Conservation (phyloP, 2,113 vertebrate species). For the Chionomys nivalis region DNA sequence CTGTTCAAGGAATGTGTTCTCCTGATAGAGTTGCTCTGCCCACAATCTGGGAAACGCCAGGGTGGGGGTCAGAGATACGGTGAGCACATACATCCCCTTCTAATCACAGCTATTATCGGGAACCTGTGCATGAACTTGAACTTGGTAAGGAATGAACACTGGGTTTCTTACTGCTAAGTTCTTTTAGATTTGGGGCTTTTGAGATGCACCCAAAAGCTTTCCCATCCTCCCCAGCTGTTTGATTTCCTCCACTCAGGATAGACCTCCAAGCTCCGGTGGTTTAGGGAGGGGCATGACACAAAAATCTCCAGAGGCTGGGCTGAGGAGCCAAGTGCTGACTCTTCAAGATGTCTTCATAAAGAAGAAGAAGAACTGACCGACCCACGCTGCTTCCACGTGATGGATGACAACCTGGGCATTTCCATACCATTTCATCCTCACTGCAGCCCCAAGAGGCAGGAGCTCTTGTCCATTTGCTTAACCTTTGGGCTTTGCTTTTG, state of each 20-base stretch:
- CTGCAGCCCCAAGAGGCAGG: neutral
- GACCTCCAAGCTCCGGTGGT: neutral
- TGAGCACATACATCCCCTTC: neutral
- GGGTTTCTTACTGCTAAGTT: neutral
- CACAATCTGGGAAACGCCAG: slow-evolving; percentile 3
- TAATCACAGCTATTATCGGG: neutral
- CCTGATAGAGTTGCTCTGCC: neutral
- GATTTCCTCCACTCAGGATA: neutral
- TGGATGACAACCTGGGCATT: neutral
- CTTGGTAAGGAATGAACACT: neutral
- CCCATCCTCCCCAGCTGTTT: neutral
- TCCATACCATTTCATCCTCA: neutral
- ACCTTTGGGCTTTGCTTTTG: neutral
- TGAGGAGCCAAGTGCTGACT: neutral
- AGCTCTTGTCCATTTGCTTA: neutral
- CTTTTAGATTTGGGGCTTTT: neutral
- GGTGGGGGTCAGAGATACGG: slow-evolving; percentile 40
- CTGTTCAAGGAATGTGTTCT: neutral
- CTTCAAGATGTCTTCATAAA: neutral
- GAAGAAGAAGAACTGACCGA: neutral
- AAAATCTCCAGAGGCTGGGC: too few species aligned
- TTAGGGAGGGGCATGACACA: neutral
- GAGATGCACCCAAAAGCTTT: neutral
- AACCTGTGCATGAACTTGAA: neutral
- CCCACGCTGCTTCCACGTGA: accelerated